Base-by-base conservation (phyloP, 2,797 vertebrate genomes). In the Gobionotothen gibberifrons region DNA sequence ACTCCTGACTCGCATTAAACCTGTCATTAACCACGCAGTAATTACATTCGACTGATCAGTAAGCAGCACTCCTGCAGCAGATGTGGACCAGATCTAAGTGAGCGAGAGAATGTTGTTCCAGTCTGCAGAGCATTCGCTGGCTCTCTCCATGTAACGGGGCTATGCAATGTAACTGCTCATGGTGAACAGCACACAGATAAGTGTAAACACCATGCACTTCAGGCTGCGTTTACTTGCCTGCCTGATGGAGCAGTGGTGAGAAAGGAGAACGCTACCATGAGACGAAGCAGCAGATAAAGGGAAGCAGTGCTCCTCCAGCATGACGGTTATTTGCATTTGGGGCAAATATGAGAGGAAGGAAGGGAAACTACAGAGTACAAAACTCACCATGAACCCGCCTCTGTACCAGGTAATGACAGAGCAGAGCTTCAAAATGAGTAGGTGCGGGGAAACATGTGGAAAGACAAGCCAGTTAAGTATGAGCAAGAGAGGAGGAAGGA, bases 401-500 rank as follows among this genome's bases (percentile, higher is more conserved):
- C 84, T 39, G 51, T 82, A 65, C 59, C 90, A 90, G 88, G 86
- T 93, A 94, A 93, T 91, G 83, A 92, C 76, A 93, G 87, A 87
- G 86, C 77, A 73, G 40, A 32, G 78, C 14, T 68, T 32, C 66
- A n/a, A 90, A 92, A 93, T 92, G 81, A 93, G 74, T 79, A 85
- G 90, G 85, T 73, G 67, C 19, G 59, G 32, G 42, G 75, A 73
- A 85, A 77, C 56, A 70, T 64, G 81, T 75, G 72, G 85, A 92
- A 83, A 89, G 90, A 91, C 63, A 58, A 87, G 85, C 12, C 21
- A 77, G 74, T 80, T 81, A 88, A 91, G 84, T 26, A 68, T 69
- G 44, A 32, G 55, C 32, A 8, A 76, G 78, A 79, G 70, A 66
- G 77, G 61, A 71, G 58, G 85, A 84, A 81, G 65, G 70, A 81